A percentile compares a stretch with the other conserved stretches of the same genome.
phyloP scores from a whole-genome alignment of 2,888 invertebrate genomes.

The Aproaerema taeniolella region DNA sequence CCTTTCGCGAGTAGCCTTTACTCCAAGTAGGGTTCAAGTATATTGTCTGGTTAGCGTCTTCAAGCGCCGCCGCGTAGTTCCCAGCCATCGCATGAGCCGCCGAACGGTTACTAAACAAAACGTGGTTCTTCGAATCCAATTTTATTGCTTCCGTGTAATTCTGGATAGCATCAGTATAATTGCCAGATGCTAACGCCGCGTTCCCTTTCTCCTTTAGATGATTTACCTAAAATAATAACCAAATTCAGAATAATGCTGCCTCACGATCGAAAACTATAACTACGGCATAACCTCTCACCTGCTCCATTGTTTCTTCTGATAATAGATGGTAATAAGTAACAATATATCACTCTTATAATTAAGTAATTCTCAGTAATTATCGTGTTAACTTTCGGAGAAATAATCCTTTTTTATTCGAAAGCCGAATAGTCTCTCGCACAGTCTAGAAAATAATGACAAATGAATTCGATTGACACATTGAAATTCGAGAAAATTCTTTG shows the following conservation, averaged over 20 bases:
- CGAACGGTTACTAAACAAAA: slow-evolving; percentile 93
- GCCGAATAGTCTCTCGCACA: slow-evolving; percentile 16
- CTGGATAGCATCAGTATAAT: slow-evolving; percentile 87
- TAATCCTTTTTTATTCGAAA: slow-evolving; percentile 10
- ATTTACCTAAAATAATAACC: slow-evolving; percentile 79
- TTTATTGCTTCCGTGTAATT: slow-evolving; percentile 89
- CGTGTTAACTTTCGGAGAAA: slow-evolving; percentile 5
- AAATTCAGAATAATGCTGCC: slow-evolving; percentile 20
- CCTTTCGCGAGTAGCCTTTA: slow-evolving; percentile 93
- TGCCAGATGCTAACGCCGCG: slow-evolving; percentile 85
- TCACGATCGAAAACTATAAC: slow-evolving; percentile 29
- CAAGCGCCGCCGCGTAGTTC: slow-evolving; percentile 84
- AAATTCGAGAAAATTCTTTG: slow-evolving; percentile 71
- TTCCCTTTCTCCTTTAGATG: slow-evolving; percentile 93
- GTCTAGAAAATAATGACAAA: slow-evolving; percentile 26
- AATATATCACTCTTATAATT: slow-evolving; percentile 6
- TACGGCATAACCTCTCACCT: slow-evolving; percentile 68
- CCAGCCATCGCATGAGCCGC: slow-evolving; percentile 92
- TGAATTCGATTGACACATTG: slow-evolving; percentile 49
- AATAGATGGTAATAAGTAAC: background rate
- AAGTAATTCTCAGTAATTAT: slow-evolving; percentile 1
- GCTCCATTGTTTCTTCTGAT: slow-evolving; percentile 46
- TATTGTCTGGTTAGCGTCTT: slow-evolving; percentile 91
- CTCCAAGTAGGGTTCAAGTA: slow-evolving; percentile 89
- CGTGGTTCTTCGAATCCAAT: slow-evolving; percentile 89